A percentile compares a stretch with the other conserved stretches of the same genome.
phyloP scores from a whole-genome alignment of 37 sponge, comb jelly and placozoan genomes.

The Chondrilla cf. caribensis region DNA sequence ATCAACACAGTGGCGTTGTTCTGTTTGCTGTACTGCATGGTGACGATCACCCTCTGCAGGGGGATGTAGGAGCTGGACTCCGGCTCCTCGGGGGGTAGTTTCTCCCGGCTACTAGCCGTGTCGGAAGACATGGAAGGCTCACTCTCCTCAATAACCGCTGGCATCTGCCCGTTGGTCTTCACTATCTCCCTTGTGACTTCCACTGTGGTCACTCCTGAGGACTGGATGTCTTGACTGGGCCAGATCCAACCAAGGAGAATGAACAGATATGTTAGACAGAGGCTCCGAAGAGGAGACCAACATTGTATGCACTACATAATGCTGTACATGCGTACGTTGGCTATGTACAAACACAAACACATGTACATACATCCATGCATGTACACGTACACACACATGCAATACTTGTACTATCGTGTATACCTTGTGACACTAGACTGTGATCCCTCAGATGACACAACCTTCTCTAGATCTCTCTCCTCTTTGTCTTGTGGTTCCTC shows the following conservation, averaged over 20 bases:
- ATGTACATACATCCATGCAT: neutral
- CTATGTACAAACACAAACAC: conserved; percentile 12
- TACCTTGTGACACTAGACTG: conserved; percentile 8
- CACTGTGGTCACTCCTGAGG: neutral
- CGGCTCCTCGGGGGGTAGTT: neutral
- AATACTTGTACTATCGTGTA: no score
- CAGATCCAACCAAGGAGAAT: neutral
- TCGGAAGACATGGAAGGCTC: neutral
- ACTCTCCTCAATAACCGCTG: neutral
- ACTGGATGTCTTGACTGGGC: neutral
- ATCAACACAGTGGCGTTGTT: conserved; percentile 53
- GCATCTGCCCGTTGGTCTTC: neutral
- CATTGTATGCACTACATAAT: no score
- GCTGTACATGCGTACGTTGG: no score
- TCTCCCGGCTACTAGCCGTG: neutral
- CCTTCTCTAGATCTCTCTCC: neutral
- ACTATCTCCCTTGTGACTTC: no score
- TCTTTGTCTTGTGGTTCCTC: conserved; percentile 23
- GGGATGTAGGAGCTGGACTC: conserved; percentile 26
- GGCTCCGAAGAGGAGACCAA: no score
- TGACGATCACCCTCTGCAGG: conserved; percentile 57
- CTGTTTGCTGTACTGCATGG: conserved; percentile 60
- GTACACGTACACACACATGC: conserved; percentile 1
- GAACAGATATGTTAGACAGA: neutral
- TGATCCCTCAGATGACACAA: conserved; percentile 10